These are phyloP conservation scores for Bubo blakistoni DNA, from an alignment of 2,113 vertebrate species.

Conservation along the genomic window DNA sequence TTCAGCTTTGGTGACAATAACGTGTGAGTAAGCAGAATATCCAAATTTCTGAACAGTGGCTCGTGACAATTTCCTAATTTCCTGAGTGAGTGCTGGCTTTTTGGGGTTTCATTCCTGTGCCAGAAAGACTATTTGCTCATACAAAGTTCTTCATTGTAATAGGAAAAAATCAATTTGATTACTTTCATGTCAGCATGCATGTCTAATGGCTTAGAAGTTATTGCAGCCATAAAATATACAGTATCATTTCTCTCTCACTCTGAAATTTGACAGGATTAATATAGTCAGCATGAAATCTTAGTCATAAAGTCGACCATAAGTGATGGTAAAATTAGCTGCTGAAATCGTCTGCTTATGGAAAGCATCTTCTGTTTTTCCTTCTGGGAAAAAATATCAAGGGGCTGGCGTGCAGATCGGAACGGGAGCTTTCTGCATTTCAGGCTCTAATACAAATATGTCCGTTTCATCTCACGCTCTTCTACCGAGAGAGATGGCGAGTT, in stretches of 20 bases:
- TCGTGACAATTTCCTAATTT: constrained; percentile 76
- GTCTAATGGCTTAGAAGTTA: constrained; percentile 55
- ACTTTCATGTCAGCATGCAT: constrained; percentile 41
- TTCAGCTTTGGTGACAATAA: constrained; percentile 69
- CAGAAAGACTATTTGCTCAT: constrained; percentile 33
- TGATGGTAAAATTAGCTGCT: constrained; percentile 44
- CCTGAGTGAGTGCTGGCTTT: constrained; percentile 57
- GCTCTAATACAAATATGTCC: background rate
- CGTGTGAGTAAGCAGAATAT: constrained; percentile 71
- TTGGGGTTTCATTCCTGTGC: background rate
- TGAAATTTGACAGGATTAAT: constrained; percentile 56
- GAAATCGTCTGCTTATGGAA: constrained; percentile 40
- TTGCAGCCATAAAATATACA: constrained; percentile 52
- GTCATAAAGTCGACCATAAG: constrained; percentile 42
- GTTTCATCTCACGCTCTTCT: background rate
- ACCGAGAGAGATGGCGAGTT: fast-evolving
- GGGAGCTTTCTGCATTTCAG: background rate
- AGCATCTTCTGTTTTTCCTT: constrained; percentile 30
- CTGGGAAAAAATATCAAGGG: background rate
- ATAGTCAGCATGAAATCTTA: constrained; percentile 55
- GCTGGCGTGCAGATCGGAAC: background rate
- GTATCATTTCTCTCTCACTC: constrained; percentile 41
- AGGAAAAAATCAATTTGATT: constrained; percentile 57
- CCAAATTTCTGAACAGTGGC: constrained; percentile 62
- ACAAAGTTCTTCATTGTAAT: constrained; percentile 46